Evolutionary conservation across 2,113 vertebrate genomes (phyloP).

Genomic region (Platanista minor): DNA sequence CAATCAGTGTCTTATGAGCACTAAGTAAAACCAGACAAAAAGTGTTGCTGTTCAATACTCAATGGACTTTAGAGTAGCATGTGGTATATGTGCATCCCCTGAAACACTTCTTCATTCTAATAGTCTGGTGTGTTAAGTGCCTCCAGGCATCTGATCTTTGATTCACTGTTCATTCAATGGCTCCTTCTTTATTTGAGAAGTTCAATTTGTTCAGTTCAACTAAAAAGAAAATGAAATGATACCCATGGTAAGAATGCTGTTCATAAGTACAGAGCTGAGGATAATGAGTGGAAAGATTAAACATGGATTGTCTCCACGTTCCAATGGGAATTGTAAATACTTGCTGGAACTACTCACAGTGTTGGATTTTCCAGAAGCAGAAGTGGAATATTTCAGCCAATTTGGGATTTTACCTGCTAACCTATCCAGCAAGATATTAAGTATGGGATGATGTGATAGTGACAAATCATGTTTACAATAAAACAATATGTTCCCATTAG

Average conservation of each 20-base stretch:
- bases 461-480: background rate
- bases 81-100: background rate
- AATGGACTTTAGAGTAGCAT: background rate
- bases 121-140: background rate
- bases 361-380: constrained; percentile 34
- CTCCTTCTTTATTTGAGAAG: background rate
- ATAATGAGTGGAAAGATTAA: background rate
- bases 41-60: background rate
- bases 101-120: background rate
- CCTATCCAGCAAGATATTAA: background rate
- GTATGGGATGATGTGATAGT: background rate
- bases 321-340: background rate
- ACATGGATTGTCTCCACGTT: background rate
- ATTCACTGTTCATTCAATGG: background rate
- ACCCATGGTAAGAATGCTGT: background rate
- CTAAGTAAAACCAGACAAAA: background rate
- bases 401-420: constrained; percentile 34
- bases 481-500: background rate
- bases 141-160: background rate
- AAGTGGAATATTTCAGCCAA: background rate
- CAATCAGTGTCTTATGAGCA: background rate
- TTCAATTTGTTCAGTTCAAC: background rate
- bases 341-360: background rate
- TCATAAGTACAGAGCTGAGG: background rate
- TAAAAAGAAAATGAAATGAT: constrained; percentile 21